Base-by-base conservation (phyloP, 2,797 vertebrate species). In the Poeciliopsis turneri region DNA sequence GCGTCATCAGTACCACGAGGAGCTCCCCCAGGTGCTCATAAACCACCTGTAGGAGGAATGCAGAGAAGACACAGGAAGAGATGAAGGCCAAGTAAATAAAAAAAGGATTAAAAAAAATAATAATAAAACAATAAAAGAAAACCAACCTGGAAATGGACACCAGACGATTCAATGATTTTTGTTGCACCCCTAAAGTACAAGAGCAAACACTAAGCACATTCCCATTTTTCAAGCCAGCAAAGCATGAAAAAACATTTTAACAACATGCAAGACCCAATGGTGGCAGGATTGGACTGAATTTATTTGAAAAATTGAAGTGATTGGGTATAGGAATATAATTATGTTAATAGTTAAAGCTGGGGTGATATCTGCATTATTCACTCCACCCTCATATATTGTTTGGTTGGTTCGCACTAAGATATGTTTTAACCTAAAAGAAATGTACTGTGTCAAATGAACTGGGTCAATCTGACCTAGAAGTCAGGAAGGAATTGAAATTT, bases 71-170 rank as follows among this genome's bases (percentile, higher is more conserved):
- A 47, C 18, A 49, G 3, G 45, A 51, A 7, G 49, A n/a, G 36
- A 49, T 6, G 23, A 4, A 23, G 15, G 13, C 36, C n/a, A 45
- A 61, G 5, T 45, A 18, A 13, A 12, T 28, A 41, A 43, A 15
- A 25, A 28, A 5, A n/a, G 16, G 3, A n/a, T 2, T 36, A 18
- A 71, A 53, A 3, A 30, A 0, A 25, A 20, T 2, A 8, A 18
- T 39, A 76, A 25, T 9, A 72, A 53, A 43, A 11, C n/a, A 20
- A 0, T 61, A 0, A 13, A 46, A 1, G 43, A 78, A 79, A 74
- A 80, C 78, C 83, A 86, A 98, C 98, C 97, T 99, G 98, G 95
- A 99, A 99, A 95, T 99, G 98, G 89, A 99, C 98, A 88, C 98
- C 97, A 78, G 96, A 96, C 0, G 98, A 99, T 84, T 99, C 98